These are phyloP conservation scores for Romanogobio albipinnatus DNA, from an alignment of 2,113 vertebrate genomes.

Conservation along the genomic window DNA sequence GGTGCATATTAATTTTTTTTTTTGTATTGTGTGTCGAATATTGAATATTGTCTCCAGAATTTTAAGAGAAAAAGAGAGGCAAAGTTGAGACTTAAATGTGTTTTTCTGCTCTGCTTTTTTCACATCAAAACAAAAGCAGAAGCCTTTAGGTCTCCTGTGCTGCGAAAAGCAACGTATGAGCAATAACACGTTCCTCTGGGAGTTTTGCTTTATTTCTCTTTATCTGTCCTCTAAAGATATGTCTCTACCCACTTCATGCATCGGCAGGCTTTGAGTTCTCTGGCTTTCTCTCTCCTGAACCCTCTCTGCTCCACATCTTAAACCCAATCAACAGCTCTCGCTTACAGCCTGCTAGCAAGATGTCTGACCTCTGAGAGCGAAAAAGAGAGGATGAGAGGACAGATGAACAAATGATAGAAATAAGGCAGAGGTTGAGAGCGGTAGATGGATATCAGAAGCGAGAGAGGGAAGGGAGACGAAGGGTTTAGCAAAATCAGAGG, in stretches of 20 bases:
- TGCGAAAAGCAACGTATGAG: background rate
- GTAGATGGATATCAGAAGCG: slow-evolving; percentile 29
- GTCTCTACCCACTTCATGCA: slow-evolving; percentile 40
- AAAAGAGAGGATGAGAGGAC: slow-evolving; percentile 11
- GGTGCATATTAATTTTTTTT: background rate
- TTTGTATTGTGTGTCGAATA: background rate
- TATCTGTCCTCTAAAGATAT: slow-evolving; percentile 50
- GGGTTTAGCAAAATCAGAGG: slow-evolving; percentile 36
- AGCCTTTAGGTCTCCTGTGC: background rate
- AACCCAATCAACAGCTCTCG: slow-evolving; percentile 55
- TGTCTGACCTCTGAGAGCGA: slow-evolving; percentile 47
- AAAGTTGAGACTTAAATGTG: background rate
- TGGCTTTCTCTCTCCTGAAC: slow-evolving; percentile 4
- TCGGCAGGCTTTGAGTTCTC: slow-evolving; percentile 44
- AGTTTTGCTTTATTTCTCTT: slow-evolving; percentile 13
- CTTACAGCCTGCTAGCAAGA: slow-evolving; percentile 45
- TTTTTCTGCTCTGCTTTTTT: slow-evolving; percentile 5
- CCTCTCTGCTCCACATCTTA: slow-evolving; percentile 3
- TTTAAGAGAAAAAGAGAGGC: background rate
- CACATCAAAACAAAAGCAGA: slow-evolving; percentile 1
- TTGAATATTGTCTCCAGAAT: background rate
- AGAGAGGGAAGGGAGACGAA: background rate
- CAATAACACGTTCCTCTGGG: background rate
- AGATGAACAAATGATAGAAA: slow-evolving; percentile 43
- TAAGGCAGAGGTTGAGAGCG: slow-evolving; percentile 39